Conservation (phyloP, 2,797 vertebrate genomes). For the Prunella strophiata region DNA sequence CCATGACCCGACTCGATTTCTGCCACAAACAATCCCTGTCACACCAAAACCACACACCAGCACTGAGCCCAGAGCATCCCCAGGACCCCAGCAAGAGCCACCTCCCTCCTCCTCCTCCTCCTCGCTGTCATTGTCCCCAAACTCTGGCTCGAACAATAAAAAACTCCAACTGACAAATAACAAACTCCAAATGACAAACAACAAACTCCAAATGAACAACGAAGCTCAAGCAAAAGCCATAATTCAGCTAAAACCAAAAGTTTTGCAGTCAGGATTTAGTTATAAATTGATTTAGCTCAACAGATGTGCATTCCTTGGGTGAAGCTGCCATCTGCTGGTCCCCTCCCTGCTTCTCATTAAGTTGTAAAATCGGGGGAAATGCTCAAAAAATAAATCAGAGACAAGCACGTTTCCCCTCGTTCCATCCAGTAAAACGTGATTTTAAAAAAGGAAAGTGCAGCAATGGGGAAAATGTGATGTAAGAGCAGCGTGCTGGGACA, state of each 20-base stretch:
- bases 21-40: background rate
- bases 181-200: background rate
- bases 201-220: accelerated
- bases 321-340: slow-evolving; percentile 45
- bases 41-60: background rate
- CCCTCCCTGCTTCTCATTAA: background rate
- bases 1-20: accelerated
- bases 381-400: background rate
- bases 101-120: background rate
- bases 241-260: accelerated
- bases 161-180: background rate
- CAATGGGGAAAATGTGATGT: accelerated
- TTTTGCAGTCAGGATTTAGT: accelerated
- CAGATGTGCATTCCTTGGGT: background rate
- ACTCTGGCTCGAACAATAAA: background rate
- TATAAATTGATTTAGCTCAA: accelerated
- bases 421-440: accelerated
- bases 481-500: background rate
- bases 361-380: background rate
- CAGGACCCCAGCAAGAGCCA: background rate
- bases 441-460: background rate
- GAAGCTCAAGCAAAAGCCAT: accelerated
- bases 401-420: background rate
- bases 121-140: background rate
- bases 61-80: background rate